Evolutionary conservation across 2,113 vertebrate genomes (phyloP).

Genomic region (Symphodus melops): DNA sequence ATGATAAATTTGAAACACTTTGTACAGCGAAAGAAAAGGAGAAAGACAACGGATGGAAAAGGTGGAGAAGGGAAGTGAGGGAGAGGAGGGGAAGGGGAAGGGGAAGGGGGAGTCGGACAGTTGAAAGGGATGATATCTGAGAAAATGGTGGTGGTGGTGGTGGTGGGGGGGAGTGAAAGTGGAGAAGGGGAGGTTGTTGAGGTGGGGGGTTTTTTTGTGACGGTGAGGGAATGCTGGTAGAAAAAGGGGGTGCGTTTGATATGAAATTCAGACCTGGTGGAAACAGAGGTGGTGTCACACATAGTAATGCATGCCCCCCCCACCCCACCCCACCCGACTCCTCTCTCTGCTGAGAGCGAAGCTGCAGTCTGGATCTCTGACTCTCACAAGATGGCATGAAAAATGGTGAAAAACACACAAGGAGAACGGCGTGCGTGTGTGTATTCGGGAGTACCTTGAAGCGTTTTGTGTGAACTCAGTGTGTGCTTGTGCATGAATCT

Average conservation of each 20-base stretch:
- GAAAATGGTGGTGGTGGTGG: conserved; percentile 37
- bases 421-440: conserved; percentile 22
- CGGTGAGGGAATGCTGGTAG: conserved; percentile 68
- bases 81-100: no score
- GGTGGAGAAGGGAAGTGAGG: conserved; percentile 73
- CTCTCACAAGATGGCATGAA: conserved; percentile 49
- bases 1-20: conserved; percentile 96
- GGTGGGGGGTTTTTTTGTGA: not conserved
- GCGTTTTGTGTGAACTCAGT: conserved; percentile 24
- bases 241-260: conserved; percentile 72
- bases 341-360: conserved; percentile 44
- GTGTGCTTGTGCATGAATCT: conserved; percentile 35
- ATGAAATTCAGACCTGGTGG: conserved; percentile 77
- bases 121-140: conserved; percentile 58
- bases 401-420: conserved; percentile 53
- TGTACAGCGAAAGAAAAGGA: conserved; percentile 93
- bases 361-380: conserved; percentile 57
- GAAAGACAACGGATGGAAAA: conserved; percentile 87
- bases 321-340: not conserved
- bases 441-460: not conserved
- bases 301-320: conserved; percentile 58
- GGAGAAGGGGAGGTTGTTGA: not conserved
- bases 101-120: conserved; percentile 11
- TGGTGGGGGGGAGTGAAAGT: not conserved
- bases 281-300: conserved; percentile 70